These are phyloP conservation scores for Phymanthus crucifer DNA, from an alignment of 92 coral and sea anemone species.

Conservation along the genomic window DNA sequence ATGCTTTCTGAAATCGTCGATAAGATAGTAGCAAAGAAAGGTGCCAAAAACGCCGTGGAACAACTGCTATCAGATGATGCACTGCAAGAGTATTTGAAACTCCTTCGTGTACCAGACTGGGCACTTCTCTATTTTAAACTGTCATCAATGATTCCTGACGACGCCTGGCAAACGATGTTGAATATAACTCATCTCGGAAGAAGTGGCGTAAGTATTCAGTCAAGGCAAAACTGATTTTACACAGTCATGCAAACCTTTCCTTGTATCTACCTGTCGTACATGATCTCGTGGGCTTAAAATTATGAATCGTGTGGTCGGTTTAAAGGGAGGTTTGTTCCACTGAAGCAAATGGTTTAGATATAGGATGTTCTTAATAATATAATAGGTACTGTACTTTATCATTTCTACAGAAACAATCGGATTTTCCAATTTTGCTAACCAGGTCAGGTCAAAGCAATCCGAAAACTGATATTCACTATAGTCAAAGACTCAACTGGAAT, in stretches of 20 bases:
- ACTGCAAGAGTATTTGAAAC: background rate
- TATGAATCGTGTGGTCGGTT: too few relatives aligned
- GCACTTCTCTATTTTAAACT: background rate
- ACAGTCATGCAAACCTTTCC: background rate
- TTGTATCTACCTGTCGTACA: too few relatives aligned
- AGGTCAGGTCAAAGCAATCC: background rate
- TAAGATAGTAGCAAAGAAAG: background rate
- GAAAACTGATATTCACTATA: background rate
- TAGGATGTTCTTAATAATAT: too few relatives aligned
- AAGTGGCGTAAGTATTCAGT: background rate
- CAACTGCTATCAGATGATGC: background rate
- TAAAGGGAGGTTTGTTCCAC: too few relatives aligned
- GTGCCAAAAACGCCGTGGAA: background rate
- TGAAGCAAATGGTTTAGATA: too few relatives aligned
- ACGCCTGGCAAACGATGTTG: background rate
- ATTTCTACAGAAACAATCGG: background rate
- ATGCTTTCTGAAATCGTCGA: background rate
- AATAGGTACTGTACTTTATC: too few relatives aligned
- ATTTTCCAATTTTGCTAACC: background rate
- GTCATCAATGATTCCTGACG: background rate
- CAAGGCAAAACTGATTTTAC: too few relatives aligned
- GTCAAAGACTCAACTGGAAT: background rate
- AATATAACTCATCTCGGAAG: background rate
- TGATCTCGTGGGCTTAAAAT: background rate
- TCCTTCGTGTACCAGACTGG: background rate